Evolutionary conservation across 2,888 invertebrate species (phyloP).

Genomic region (Tiphia femorata): DNA sequence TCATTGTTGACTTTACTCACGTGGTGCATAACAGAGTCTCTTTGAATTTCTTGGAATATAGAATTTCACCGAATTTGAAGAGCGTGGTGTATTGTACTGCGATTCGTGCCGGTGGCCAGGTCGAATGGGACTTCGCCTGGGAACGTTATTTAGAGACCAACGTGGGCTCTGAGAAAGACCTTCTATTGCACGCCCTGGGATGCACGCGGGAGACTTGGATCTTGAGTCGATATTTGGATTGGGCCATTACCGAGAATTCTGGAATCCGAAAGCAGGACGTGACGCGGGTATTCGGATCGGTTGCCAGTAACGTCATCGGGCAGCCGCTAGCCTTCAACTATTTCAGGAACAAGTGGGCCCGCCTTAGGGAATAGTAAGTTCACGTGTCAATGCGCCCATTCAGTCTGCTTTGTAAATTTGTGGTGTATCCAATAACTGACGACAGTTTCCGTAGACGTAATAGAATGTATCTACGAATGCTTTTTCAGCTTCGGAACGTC

Average conservation of each 20-base stretch:
- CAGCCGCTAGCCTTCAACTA: constrained; percentile 86
- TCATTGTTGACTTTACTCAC: no score
- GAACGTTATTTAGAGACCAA: constrained; percentile 81
- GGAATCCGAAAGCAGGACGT: constrained; percentile 89
- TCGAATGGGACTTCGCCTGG: constrained; percentile 93
- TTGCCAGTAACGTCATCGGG: constrained; percentile 82
- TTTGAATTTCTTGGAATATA: constrained; percentile 63
- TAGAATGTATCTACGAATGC: constrained; percentile 1
- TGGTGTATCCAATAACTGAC: no score
- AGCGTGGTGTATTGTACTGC: constrained; percentile 90
- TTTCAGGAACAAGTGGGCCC: constrained; percentile 82
- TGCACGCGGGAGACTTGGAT: constrained; percentile 89
- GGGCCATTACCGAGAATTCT: constrained; percentile 79
- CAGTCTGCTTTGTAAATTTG: no score
- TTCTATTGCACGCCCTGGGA: constrained; percentile 82
- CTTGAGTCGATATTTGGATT: constrained; percentile 81
- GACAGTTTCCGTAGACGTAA: background rate
- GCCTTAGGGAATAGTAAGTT: constrained; percentile 80
- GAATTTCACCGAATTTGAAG: constrained; percentile 87
- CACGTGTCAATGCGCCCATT: no score
- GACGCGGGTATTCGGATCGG: constrained; percentile 81
- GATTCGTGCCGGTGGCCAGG: constrained; percentile 83
- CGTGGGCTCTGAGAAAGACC: constrained; percentile 85
- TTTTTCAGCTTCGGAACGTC: constrained; percentile 79
- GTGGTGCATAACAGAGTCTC: no score